phyloP scores from a whole-genome alignment of 2,888 invertebrate species.

The Biston betularia region DNA sequence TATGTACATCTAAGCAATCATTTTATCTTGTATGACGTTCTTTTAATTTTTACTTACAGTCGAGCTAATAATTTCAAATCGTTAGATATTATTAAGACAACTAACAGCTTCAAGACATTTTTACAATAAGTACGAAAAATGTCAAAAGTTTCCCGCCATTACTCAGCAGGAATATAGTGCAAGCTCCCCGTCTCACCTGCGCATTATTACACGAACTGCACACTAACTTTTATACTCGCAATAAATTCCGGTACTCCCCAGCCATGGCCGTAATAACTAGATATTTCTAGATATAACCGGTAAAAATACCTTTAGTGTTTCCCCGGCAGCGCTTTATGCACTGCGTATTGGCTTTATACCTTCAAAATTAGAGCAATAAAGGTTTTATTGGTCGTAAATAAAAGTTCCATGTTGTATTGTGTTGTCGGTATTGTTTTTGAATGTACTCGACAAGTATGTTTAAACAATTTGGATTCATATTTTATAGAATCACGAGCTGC shows the following conservation, averaged over 20 bases:
- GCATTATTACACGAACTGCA: conserved; percentile 68
- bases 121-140: conserved; percentile 21
- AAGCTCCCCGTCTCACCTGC: conserved; percentile 52
- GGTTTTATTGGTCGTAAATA: conserved; percentile 68
- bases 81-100: background rate
- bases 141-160: conserved; percentile 18
- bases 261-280: conserved; percentile 50
- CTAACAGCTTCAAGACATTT: background rate
- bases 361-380: conserved; percentile 67
- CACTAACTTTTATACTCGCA: conserved; percentile 71
- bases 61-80: background rate
- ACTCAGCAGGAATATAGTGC: conserved; percentile 21
- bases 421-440: conserved; percentile 30
- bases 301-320: conserved; percentile 54
- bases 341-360: conserved; percentile 57
- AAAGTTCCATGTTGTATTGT: conserved; percentile 45
- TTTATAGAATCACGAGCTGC: background rate
- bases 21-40: too few relatives aligned
- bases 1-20: too few relatives aligned
- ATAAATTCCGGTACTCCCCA: conserved; percentile 64
- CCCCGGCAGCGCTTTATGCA: conserved; percentile 50
- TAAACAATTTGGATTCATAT: background rate
- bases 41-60: background rate
- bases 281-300: conserved; percentile 61
- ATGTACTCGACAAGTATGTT: conserved; percentile 9